Evolutionary conservation across 2,888 invertebrate species (phyloP).

Genomic region (Theodoxus fluviatilis): DNA sequence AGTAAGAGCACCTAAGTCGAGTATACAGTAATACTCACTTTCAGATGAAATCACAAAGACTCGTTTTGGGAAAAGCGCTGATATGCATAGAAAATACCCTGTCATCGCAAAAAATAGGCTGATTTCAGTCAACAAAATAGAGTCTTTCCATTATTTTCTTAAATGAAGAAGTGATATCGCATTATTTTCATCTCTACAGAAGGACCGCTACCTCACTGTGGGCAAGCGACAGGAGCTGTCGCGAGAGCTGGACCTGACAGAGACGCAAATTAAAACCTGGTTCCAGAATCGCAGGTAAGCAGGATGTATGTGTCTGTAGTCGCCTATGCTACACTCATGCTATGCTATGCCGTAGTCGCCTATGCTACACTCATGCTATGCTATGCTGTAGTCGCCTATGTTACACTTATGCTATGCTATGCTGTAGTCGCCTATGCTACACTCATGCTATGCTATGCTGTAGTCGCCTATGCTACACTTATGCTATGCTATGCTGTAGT

Average conservation of each 20-base stretch:
- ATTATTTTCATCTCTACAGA: constrained; percentile 63
- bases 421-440: not conserved
- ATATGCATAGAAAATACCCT: no score
- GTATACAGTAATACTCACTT: no score
- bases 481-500: no score
- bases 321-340: not conserved
- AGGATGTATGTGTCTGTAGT: not conserved
- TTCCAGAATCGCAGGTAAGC: constrained; percentile 82
- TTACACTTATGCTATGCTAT: not conserved
- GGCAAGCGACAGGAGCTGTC: constrained; percentile 93
- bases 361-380: not conserved
- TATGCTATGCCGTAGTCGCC: not conserved
- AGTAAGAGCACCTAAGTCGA: no score
- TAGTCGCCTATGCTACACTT: no score
- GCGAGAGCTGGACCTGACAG: constrained; percentile 84
- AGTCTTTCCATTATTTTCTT: no score
- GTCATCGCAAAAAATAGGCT: no score
- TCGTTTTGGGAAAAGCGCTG: not conserved
- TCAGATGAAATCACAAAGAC: no score
- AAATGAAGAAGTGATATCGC: not conserved
- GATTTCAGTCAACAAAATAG: no score
- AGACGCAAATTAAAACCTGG: constrained; percentile 97
- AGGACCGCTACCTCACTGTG: constrained; percentile 94
- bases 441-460: no score
- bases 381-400: not conserved